A percentile compares a stretch with the other conserved stretches of the same genome.
Evolutionary conservation across 2,113 vertebrate species (phyloP).

Genomic region (Lichenostomus cassidix): DNA sequence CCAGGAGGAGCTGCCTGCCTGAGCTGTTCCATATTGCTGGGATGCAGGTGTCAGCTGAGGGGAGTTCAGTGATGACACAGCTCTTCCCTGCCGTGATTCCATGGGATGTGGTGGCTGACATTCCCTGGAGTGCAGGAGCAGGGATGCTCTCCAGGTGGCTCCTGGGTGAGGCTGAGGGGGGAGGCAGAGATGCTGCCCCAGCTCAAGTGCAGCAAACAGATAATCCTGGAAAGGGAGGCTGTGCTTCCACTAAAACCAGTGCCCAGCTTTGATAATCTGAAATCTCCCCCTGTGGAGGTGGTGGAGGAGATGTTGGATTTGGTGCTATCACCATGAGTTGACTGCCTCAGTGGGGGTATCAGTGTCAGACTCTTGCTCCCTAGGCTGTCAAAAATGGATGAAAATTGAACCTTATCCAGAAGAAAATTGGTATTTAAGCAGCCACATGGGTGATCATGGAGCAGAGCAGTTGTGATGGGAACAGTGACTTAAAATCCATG

Average conservation of each 20-base stretch:
- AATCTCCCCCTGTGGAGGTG: neutral
- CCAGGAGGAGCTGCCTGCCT: neutral
- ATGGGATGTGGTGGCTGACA: neutral
- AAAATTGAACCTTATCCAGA: fast-evolving
- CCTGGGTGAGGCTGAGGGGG: neutral
- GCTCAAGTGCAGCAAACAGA: neutral
- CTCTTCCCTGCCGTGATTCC: neutral
- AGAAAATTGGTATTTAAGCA: neutral
- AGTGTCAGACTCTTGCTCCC: neutral
- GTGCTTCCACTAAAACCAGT: neutral
- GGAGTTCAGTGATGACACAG: neutral
- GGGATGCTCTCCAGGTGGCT: neutral
- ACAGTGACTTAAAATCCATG: neutral
- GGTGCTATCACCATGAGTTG: fast-evolving
- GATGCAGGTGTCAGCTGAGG: neutral
- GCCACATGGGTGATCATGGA: fast-evolving
- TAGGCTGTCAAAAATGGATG: neutral
- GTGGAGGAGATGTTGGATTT: neutral
- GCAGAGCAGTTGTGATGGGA: neutral
- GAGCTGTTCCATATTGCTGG: neutral
- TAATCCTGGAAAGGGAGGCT: neutral
- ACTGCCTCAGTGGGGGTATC: neutral
- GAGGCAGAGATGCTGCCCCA: neutral
- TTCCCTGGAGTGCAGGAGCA: neutral
- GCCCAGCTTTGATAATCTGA: neutral